Evolutionary conservation across 2,797 vertebrate genomes (phyloP), one percentile per base, ranked within the genome.

Genomic region (Notolabrus celidotus): DNA sequence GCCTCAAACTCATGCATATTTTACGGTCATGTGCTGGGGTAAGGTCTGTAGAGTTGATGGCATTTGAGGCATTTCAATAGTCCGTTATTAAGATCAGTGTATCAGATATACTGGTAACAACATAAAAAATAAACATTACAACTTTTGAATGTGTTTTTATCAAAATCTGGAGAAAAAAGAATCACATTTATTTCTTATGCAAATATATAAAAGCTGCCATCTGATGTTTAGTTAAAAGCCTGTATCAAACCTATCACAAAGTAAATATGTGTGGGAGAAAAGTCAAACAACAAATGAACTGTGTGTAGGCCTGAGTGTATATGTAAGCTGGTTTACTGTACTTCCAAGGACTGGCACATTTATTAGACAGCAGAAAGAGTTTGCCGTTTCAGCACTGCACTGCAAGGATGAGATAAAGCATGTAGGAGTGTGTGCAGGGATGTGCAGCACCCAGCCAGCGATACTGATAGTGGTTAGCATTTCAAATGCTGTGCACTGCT

Each of bases 401-500:
- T 84, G 79, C 17, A 59, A 25, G 41, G 29, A 67, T 55, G 31
- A 88, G 79, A 84, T 83, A 79, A 68, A 77, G 57, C 50, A 63
- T 39, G 83, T 82, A 83, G 80, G 86, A 65, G 77, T 77, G 74
- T 16, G 34, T 68, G 68, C 69, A 15, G 64, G 71, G 73, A 84
- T 82, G 79, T 60, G 66, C 57, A 59, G 58, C 46, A 50, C 57
- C 41, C 58, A 64, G 36, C 22, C 11, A 58, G 50, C 70, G 77
- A 82, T 57, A 67, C 42, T 41, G 60, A 59, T 25, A 60, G 66
- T 16, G 46, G 38, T 20, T 25, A 10, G 25, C 29, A 57, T 66
- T 83, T 71, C 31, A 38, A 51, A 55, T 17, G 54, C 6, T 22
- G 4, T 25, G 19, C 9, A 54, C 15, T 47, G 42, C 50, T 75